Evolutionary conservation across 2,113 vertebrate species (phyloP).

Genomic region (Myanophis thanlyinensis): DNA sequence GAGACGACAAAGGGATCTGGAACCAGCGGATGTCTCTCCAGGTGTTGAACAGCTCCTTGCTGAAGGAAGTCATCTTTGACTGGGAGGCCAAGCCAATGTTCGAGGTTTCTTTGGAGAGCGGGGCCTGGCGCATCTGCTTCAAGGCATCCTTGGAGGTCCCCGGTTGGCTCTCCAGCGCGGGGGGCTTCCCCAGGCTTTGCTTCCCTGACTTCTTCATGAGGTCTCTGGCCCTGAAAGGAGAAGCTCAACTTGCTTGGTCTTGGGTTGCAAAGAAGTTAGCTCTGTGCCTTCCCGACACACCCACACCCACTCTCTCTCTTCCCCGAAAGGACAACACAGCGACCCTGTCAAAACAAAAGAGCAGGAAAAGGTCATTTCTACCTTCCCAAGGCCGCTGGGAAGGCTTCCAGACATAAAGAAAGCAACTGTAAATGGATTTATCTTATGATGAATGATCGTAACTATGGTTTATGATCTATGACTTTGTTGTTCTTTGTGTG

Average conservation of each 20-base stretch:
- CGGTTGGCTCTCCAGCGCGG: no score
- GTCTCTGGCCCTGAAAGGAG: not conserved
- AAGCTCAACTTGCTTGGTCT: not conserved
- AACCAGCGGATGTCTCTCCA: slow-evolving; percentile 1
- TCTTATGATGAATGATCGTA: not conserved
- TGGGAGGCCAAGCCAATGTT: not conserved
- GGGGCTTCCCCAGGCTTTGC: not conserved
- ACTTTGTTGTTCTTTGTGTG: not conserved
- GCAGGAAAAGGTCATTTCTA: not conserved
- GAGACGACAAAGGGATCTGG: slow-evolving; percentile 20
- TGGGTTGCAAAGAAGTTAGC: not conserved
- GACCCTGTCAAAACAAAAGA: not conserved
- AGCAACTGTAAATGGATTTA: not conserved
- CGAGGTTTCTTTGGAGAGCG: not conserved
- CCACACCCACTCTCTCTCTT: not conserved
- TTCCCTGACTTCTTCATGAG: not conserved
- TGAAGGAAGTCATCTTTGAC: not conserved
- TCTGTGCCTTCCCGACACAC: no score
- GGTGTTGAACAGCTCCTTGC: not conserved
- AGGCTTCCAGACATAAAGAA: not conserved
- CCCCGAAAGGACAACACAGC: not conserved
- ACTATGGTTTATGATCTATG: not conserved
- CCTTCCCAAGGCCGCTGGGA: not conserved
- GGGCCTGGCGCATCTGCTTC: not conserved
- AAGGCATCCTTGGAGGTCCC: not conserved